phyloP scores from a whole-genome alignment of 1,140 invertebrate species.

The Nautilus pompilius region DNA sequence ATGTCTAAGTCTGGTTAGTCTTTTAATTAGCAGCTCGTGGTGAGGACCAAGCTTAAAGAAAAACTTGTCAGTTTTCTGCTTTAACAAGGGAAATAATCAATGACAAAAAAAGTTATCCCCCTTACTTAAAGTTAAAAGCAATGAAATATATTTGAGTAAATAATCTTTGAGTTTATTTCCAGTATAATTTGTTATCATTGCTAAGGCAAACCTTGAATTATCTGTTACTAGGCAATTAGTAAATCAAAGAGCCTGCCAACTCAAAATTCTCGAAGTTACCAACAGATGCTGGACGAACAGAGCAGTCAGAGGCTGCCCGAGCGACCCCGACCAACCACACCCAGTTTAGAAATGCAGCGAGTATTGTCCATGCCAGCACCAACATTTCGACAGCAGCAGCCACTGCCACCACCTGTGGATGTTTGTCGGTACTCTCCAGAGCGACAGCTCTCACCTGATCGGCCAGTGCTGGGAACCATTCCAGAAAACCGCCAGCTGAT shows the following conservation, averaged over 20 bases:
- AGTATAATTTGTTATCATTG: no score
- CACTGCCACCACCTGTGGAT: neutral
- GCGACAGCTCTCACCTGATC: conserved; percentile 23
- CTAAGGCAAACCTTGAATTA: neutral
- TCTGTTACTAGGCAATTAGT: neutral
- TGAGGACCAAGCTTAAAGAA: no score
- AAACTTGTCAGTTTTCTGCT: no score
- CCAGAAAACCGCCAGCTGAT: conserved; percentile 40
- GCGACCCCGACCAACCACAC: neutral
- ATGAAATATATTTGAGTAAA: neutral
- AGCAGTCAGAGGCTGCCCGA: neutral
- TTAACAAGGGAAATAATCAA: no score
- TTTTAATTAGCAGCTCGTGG: no score
- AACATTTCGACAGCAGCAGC: neutral
- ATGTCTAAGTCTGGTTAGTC: no score
- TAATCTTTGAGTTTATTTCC: neutral
- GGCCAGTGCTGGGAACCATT: conserved; percentile 31
- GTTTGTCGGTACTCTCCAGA: conserved; percentile 25
- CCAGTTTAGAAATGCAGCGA: neutral
- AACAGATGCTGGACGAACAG: neutral
- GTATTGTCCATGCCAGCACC: no score
- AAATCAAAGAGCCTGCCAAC: conserved; percentile 1
- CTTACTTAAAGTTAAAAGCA: no score
- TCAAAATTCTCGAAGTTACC: neutral
- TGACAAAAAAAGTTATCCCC: no score